phyloP scores from a whole-genome alignment of 64 coral and sea anemone species.

The Pachyseris speciosa region DNA sequence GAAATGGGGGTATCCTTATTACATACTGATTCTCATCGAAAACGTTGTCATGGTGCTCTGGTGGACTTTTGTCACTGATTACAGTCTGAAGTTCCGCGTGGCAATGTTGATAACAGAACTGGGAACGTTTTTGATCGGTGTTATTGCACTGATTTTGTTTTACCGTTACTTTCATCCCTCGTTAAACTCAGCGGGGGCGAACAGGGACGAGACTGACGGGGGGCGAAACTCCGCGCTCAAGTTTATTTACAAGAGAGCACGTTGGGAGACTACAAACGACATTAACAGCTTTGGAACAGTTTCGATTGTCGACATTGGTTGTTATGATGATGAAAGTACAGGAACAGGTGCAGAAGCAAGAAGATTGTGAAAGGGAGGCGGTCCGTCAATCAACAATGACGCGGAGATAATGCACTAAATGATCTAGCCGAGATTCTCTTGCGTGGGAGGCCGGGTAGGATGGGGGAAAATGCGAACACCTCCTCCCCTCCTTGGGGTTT shows the following conservation, averaged over 20 bases:
- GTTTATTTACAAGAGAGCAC: not conserved
- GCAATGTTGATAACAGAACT: not conserved
- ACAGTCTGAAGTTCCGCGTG: not conserved
- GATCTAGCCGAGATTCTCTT: no score
- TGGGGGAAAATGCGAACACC: no score
- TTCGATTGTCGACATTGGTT: not conserved
- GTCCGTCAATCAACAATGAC: no score
- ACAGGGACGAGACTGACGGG: not conserved
- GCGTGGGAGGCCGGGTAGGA: no score
- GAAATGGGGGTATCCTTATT: slow-evolving; percentile 27
- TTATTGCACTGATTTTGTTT: not conserved
- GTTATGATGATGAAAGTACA: not conserved
- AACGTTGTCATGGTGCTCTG: not conserved
- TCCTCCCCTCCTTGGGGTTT: no score
- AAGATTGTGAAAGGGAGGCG: no score
- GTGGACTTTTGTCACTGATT: slow-evolving; percentile 17
- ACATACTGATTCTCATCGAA: slow-evolving; percentile 1
- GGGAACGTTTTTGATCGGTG: not conserved
- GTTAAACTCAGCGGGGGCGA: not conserved
- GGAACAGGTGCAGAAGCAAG: no score
- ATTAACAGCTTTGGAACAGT: not conserved
- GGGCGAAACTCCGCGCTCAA: not conserved
- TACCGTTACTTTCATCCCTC: slow-evolving; percentile 27
- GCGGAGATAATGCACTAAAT: no score
- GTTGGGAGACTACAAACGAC: not conserved